Conservation (phyloP, 2,797 vertebrate genomes). For the Siniperca obscura region DNA sequence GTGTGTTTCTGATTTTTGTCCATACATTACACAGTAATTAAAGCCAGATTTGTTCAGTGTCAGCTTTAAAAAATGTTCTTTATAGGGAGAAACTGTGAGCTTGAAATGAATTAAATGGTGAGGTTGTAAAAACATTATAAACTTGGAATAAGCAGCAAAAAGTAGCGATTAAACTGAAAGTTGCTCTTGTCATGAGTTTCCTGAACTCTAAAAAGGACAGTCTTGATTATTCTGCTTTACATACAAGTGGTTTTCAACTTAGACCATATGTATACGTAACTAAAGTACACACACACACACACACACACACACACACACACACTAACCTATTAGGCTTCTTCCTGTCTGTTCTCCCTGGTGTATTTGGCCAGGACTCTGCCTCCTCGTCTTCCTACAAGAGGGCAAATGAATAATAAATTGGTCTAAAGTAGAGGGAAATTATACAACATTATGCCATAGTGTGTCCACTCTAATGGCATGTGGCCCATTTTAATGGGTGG, state of each 20-base stretch:
- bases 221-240: conserved; percentile 50
- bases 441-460: conserved; percentile 73
- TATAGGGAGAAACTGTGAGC: background rate
- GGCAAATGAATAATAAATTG: conserved; percentile 78
- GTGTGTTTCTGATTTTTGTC: background rate
- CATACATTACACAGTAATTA: background rate
- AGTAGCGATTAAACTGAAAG: conserved; percentile 1
- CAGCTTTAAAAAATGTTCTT: background rate
- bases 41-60: background rate
- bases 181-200: conserved; percentile 32
- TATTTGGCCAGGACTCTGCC: conserved; percentile 3
- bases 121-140: background rate
- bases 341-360: conserved; percentile 47
- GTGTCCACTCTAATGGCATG: conserved; percentile 77
- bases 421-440: conserved; percentile 69
- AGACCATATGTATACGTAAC: background rate
- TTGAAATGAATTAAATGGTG: conserved; percentile 28
- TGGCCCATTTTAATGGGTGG: conserved; percentile 72
- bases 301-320: conserved; percentile 29
- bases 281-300: conserved; percentile 20
- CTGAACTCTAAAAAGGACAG: conserved; percentile 36
- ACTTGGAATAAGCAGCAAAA: conserved; percentile 15
- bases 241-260: conserved; percentile 37
- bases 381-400: conserved; percentile 49
- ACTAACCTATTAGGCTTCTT: conserved; percentile 46